Evolutionary conservation across 2,797 vertebrate genomes (phyloP).

Genomic region (Clarias pachynema): DNA sequence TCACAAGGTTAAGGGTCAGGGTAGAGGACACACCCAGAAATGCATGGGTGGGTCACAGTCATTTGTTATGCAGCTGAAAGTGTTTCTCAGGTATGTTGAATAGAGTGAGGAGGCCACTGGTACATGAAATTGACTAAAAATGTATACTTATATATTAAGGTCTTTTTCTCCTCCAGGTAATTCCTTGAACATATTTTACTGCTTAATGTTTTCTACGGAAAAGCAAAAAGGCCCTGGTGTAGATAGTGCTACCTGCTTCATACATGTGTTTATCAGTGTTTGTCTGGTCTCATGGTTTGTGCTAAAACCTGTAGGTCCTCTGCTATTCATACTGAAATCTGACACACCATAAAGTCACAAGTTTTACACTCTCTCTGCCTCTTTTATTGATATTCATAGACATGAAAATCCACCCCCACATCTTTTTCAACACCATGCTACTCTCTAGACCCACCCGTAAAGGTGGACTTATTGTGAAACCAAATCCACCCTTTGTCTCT

Average conservation of each 20-base stretch:
- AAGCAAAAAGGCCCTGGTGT: background rate
- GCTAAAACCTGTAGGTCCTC: background rate
- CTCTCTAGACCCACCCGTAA: background rate
- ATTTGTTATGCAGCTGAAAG: conserved; percentile 55
- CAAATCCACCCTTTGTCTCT: conserved; percentile 58
- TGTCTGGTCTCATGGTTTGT: background rate
- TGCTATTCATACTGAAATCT: background rate
- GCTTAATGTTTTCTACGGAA: background rate
- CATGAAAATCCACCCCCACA: background rate
- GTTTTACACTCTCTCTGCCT: background rate
- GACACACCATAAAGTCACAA: conserved; percentile 1
- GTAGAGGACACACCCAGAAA: conserved; percentile 55
- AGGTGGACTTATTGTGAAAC: conserved; percentile 25
- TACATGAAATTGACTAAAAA: background rate
- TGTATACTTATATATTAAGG: background rate
- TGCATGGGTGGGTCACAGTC: conserved; percentile 36
- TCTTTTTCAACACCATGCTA: background rate
- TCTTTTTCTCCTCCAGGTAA: background rate
- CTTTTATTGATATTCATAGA: background rate
- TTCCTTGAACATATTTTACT: background rate
- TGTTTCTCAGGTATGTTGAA: conserved; percentile 40
- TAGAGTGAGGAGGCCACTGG: background rate
- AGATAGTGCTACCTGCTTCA: background rate
- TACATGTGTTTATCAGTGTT: background rate
- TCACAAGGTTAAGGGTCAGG: conserved; percentile 56